Conservation (phyloP, 2,888 invertebrate genomes). For the Tanytarsus gracilentus region DNA sequence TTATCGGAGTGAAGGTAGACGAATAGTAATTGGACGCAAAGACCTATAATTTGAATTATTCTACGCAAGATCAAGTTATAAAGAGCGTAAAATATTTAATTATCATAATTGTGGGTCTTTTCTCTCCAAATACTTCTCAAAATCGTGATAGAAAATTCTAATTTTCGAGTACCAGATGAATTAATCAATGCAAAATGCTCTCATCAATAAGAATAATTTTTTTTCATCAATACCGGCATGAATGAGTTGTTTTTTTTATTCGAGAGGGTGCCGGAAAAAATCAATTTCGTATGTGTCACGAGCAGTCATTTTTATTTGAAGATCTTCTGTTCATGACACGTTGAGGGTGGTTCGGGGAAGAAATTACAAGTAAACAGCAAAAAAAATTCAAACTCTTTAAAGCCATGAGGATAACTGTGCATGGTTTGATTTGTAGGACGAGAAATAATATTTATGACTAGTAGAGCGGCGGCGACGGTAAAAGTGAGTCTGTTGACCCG, state of each 20-base stretch:
- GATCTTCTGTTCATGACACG: conserved; percentile 24
- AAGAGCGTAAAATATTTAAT: conserved; percentile 29
- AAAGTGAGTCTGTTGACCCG: conserved; percentile 28
- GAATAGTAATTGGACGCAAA: conserved; percentile 11
- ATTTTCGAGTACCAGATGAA: too few relatives aligned
- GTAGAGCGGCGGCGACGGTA: neutral
- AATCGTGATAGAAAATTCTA: too few relatives aligned
- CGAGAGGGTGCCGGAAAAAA: conserved; percentile 8
- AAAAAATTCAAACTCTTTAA: conserved; percentile 8
- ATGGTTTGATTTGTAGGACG: neutral
- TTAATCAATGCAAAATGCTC: too few relatives aligned
- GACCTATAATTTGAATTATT: conserved; percentile 20
- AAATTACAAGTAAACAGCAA: neutral
- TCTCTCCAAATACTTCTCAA: neutral
- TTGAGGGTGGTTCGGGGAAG: conserved; percentile 26
- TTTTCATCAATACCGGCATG: too few relatives aligned
- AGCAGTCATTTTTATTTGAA: conserved; percentile 27
- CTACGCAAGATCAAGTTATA: conserved; percentile 12
- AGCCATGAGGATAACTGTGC: too few relatives aligned
- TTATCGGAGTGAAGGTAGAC: neutral
- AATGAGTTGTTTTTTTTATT: too few relatives aligned
- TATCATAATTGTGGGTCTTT: conserved; percentile 14
- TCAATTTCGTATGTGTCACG: conserved; percentile 25
- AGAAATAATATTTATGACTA: conserved; percentile 1
- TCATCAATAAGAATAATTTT: too few relatives aligned